A percentile compares a stretch with the other conserved stretches of the same genome.
phyloP scores from a whole-genome alignment of 2,113 vertebrate genomes.

The Ondatra zibethicus region DNA sequence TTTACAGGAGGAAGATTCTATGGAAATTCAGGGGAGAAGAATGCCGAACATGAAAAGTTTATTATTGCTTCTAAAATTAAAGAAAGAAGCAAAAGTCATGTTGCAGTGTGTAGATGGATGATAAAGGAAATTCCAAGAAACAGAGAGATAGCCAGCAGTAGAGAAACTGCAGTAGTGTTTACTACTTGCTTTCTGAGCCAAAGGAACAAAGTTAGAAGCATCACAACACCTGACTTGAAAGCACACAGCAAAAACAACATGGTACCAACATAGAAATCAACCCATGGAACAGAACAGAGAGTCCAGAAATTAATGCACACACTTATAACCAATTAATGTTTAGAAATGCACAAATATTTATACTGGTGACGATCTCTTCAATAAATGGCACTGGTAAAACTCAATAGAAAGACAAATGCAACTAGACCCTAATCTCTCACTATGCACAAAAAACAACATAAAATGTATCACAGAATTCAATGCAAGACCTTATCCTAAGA shows the following conservation, averaged over 20 bases:
- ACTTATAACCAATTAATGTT: background rate
- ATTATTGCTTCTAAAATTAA: slow-evolving; percentile 21
- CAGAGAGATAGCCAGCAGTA: background rate
- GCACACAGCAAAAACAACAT: background rate
- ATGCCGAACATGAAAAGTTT: background rate
- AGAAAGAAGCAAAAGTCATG: background rate
- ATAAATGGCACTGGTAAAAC: background rate
- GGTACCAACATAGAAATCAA: background rate
- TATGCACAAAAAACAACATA: background rate
- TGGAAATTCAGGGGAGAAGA: background rate
- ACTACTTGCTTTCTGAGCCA: background rate
- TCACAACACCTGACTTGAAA: background rate
- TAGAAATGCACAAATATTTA: background rate
- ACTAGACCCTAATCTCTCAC: background rate
- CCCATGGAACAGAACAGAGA: background rate
- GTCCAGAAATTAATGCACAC: background rate
- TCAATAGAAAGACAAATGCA: background rate
- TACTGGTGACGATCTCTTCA: background rate
- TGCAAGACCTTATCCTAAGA: background rate
- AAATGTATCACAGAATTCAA: background rate
- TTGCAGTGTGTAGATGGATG: background rate
- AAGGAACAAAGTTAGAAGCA: background rate
- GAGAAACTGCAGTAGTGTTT: background rate
- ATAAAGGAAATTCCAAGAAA: slow-evolving; percentile 36
- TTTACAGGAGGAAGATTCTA: background rate